A percentile compares a stretch with the other conserved stretches of the same genome.
phyloP scores from a whole-genome alignment of 2,113 vertebrate genomes.

The Lutjanus erythropterus region DNA sequence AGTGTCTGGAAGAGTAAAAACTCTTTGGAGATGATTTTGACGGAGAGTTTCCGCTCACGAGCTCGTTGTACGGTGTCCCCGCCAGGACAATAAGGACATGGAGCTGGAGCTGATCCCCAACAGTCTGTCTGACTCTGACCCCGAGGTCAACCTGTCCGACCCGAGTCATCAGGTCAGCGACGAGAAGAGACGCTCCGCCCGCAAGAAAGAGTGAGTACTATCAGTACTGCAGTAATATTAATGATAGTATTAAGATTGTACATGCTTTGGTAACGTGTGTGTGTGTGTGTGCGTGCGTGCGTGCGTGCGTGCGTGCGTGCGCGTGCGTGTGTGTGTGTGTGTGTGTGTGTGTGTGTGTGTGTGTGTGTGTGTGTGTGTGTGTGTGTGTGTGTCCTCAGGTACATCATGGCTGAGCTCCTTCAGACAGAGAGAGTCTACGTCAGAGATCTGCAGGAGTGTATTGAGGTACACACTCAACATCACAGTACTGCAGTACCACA shows the following conservation, averaged over 20 bases:
- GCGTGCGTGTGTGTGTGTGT: not conserved
- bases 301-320: too few relatives aligned
- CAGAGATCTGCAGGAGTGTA: conserved; percentile 96
- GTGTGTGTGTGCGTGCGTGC: not conserved
- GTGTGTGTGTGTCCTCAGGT: conserved; percentile 81
- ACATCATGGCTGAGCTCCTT: conserved; percentile 98
- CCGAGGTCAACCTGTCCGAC: conserved; percentile 95
- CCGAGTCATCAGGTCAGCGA: conserved; percentile 96
- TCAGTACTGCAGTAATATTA: rapidly evolving
- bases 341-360: not conserved
- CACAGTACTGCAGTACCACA: not conserved
- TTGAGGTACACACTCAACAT: conserved; percentile 89
- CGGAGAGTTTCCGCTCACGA: not conserved
- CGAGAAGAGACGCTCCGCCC: conserved; percentile 96
- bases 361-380: not conserved
- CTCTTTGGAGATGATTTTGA: not conserved
- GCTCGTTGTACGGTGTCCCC: conserved; percentile 24
- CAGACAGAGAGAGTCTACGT: conserved; percentile 98
- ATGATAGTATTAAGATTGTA: rapidly evolving
- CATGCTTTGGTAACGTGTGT: not conserved
- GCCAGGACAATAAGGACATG: conserved; percentile 94
- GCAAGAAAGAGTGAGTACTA: conserved; percentile 96
- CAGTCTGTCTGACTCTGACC: conserved; percentile 96
- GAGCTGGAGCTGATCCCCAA: conserved; percentile 97
- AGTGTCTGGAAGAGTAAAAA: too few relatives aligned